Conservation (phyloP, 2,113 vertebrate genomes). For the Cottus gobio region DNA sequence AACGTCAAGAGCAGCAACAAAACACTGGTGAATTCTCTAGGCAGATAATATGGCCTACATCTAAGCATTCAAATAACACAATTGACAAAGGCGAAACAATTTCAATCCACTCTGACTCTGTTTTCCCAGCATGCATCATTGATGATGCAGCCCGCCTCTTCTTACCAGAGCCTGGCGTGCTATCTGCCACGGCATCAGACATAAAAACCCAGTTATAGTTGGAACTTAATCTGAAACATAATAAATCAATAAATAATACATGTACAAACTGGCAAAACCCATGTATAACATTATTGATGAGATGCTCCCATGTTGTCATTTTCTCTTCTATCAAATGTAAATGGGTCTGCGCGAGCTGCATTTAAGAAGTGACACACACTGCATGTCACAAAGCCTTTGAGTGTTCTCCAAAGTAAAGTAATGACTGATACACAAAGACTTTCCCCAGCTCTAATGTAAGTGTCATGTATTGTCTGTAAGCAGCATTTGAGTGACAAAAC, state of each 20-base stretch:
- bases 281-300: not conserved
- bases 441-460: constrained; percentile 6
- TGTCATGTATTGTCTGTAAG: constrained; percentile 38
- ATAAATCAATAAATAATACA: not conserved
- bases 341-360: not conserved
- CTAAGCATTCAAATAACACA: too few species aligned
- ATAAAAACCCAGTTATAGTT: not conserved
- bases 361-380: not conserved
- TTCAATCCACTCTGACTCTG: not conserved
- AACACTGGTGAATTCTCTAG: too few species aligned
- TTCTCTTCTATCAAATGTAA: constrained; percentile 1
- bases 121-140: not conserved
- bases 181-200: not conserved
- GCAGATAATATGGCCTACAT: too few species aligned
- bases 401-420: not conserved
- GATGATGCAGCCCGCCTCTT: not conserved
- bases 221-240: not conserved
- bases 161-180: not conserved
- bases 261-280: not conserved
- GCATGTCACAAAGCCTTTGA: not conserved
- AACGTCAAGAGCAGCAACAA: too few species aligned
- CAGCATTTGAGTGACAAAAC: constrained; percentile 43
- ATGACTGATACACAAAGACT: not conserved
- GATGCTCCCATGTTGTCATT: not conserved
- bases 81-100: not conserved